Base-by-base conservation (phyloP, 2,888 invertebrate genomes). In the Leptopilina drosophilae region DNA sequence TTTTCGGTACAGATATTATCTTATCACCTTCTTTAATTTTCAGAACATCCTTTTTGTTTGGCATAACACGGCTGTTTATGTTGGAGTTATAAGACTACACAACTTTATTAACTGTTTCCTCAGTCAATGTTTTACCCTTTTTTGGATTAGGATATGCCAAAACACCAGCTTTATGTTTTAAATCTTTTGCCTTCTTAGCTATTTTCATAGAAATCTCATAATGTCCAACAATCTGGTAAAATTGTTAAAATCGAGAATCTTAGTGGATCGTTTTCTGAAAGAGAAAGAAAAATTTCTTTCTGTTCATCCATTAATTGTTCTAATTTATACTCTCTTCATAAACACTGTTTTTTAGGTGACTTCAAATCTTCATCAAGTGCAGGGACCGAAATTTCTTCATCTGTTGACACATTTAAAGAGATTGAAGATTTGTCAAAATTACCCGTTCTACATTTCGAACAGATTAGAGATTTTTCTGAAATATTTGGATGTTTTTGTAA, bases 181-280 rank as follows among this genome's bases (percentile, higher is more conserved):
- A 53, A 12, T 53, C 53, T 5, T 5, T 53, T 12, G 53, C 53
- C 12, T 53, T 53, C 12, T 56, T 56, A 56, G 56, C 12, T 53
- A 59, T 76, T 66, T 46, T 42, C 14, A 42, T n/a, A 20, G 67
- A 79, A 40, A 65, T 20, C 42, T 12, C 56, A 1, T 33, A 67
- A 42, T 15, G 64, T 75, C 77, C 76, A 80, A 5, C 59, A 59
- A 9, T 20, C 26, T 59, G 76, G 76, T 8, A 53, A 26, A 20
- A 80, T 80, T 14, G 80, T 80, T 11, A 80, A 53, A 64, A 80
- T 80, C 9, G 40, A 62, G 14, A 59, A 9, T 77, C 64, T 49
- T 20, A 77, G 14, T 15, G 75, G 77, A 73, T 77, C 77, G 33
- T 77, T 79, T 12, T 11, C 49, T 7, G 14, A 9, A n/a, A 80